Base-by-base conservation (phyloP, 2,888 invertebrate genomes). In the Acrobasis consociella region DNA sequence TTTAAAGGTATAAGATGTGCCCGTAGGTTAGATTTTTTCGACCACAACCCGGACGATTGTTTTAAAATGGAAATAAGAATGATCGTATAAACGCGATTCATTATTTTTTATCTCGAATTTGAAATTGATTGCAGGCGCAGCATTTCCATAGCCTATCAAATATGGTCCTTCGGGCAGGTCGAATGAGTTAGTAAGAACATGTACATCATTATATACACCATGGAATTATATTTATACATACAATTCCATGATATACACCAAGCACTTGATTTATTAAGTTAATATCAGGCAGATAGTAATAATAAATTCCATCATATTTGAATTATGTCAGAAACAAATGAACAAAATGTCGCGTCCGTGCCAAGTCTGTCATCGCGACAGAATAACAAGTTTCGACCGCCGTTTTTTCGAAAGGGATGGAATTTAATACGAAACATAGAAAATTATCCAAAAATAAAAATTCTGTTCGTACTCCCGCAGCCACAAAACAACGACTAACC, bases 401-500 rank as follows among this genome's bases (percentile, higher is more conserved):
- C 87, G 88, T 87, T 89, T 89, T 91, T 91, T 89, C 89, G 81
- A 87, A 91, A 91, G 91, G 89, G 83, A 92, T 92, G 92, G 92
- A 92, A 91, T 91, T 90, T 85, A 91, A 89, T 89, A 85, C 91
- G 89, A 92, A 91, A 91, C 91, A 89, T 82, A 85, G 91, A 87
- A 92, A 91, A 92, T 89, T 91, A 86, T 86, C 86, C 81, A 92
- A 91, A 91, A 88, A 82, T 81, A 92, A 91, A 91, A 91, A 90
- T 90, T 91, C 88, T 80, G 82, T 86, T 84, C 91, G 91, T 89
- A 84, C 81, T 77, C 81, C 87, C 76, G 77, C 86, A 81, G 81
- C 88, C 72, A 82, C 86, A 76, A 90, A 89, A 80, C 81, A 88
- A 72, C 88, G 91, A 74, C 78, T 87, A 72, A 76, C 80, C 73